These are phyloP conservation scores for Macrobrachium rosenbergii DNA, from an alignment of 1,140 invertebrate genomes.

Conservation along the genomic window DNA sequence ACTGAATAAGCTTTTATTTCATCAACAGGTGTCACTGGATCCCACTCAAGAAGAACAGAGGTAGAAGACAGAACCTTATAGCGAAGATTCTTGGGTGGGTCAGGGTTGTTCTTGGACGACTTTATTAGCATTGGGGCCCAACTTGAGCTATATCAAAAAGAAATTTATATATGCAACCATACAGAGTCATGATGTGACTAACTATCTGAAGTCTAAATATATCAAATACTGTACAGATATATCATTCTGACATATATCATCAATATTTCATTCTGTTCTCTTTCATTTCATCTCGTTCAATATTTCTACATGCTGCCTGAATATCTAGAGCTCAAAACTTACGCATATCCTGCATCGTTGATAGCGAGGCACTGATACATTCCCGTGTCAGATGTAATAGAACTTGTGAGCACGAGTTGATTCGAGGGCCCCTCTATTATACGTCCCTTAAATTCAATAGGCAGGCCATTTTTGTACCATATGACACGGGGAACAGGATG, in stretches of 20 bases:
- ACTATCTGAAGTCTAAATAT: no score
- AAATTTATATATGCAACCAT: neutral
- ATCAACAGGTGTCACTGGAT: constrained; percentile 68
- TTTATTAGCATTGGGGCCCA: constrained; percentile 74
- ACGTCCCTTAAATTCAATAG: constrained; percentile 70
- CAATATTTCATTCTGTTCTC: neutral
- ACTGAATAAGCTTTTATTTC: constrained; percentile 77
- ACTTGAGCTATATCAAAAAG: constrained; percentile 44
- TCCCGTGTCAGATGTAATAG: constrained; percentile 78
- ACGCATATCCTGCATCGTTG: constrained; percentile 78
- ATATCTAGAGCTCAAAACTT: constrained; percentile 73
- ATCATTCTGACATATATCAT: neutral
- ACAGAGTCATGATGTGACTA: neutral
- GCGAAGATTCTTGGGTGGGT: constrained; percentile 74
- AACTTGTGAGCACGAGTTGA: constrained; percentile 76
- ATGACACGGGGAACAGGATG: constrained; percentile 75
- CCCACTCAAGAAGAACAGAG: constrained; percentile 76
- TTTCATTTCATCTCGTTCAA: constrained; percentile 68
- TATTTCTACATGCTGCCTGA: neutral
- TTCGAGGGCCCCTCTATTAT: constrained; percentile 72
- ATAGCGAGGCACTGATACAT: constrained; percentile 83
- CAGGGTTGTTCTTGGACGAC: constrained; percentile 73
- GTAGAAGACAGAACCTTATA: constrained; percentile 74
- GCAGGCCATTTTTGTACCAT: constrained; percentile 78
- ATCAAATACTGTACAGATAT: no score